Base-by-base conservation (phyloP, 2,113 vertebrate species). In the Saguinus imperator region DNA sequence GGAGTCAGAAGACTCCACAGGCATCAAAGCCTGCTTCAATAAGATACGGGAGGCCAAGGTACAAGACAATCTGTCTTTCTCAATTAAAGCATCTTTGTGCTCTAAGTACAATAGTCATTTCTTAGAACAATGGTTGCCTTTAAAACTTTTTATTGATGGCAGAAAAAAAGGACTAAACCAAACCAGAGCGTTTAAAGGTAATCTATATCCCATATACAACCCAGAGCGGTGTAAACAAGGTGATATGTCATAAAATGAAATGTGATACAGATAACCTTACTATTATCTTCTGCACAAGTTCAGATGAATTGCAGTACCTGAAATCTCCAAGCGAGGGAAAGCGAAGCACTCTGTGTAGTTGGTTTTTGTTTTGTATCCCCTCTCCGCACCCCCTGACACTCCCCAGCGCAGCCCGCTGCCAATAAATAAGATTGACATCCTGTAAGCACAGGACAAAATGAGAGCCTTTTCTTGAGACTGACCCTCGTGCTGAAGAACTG, bases 101-200 rank as follows among this genome's bases (percentile, higher is more conserved):
- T 73, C 45, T 90, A 82, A 94, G 84, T n/a, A 94, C 9, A 81
- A 79, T 45, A 72, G 91, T 95, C 88, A 79, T 96, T 94, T 96
- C 93, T 95, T 83, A 96, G 93, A 96, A 94, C 80, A 94, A 96
- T 86, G 61, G 17, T 55, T 92, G 89, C 85, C 77, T 94, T 97
- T 97, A 97, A 95, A 97, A 79, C 32, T 84, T 97, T 98, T 97
- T 97, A 97, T 94, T 94, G 88, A 95, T 12, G 12, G 55, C 72
- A 91, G 50, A 25, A 72, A 81, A 91, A 94, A 86, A 85, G 14
- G 84, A 92, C 57, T 94, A 89, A 91, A 81, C n/a, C 66, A 84
- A 90, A 91, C 70, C 87, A 92, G 92, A 84, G 57, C 43, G 20
- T 94, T 97, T 89, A 81, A 97, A 94, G 96, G 90, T 95, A 87